phyloP scores from a whole-genome alignment of 2,888 invertebrate genomes.

The Orgyia antiqua region DNA sequence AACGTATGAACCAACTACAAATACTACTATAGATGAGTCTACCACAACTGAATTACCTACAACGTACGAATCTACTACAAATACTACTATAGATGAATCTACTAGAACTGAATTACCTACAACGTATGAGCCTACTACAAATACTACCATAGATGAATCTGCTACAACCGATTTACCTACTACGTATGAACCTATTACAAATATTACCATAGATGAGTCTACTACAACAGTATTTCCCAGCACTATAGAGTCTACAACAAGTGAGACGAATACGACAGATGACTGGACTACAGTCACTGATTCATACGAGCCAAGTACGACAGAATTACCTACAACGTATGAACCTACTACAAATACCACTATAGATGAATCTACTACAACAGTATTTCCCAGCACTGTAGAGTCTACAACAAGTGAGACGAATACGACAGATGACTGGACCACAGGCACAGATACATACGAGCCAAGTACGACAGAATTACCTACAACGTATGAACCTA shows the following conservation, averaged over 20 bases:
- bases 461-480: not conserved
- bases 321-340: too few relatives aligned
- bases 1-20: not conserved
- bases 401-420: constrained; percentile 5
- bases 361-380: not conserved
- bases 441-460: too few relatives aligned
- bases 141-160: constrained; percentile 2
- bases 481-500: constrained; percentile 4
- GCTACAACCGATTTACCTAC: not conserved
- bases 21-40: not conserved
- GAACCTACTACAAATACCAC: too few relatives aligned
- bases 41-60: constrained; percentile 2
- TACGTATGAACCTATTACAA: too few relatives aligned
- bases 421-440: not conserved
- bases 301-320: constrained; percentile 1
- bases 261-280: constrained; percentile 6
- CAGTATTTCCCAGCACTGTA: constrained; percentile 3
- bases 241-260: constrained; percentile 2
- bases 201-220: not conserved
- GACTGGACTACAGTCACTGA: constrained; percentile 1
- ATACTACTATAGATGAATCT: too few relatives aligned
- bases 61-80: constrained; percentile 4
- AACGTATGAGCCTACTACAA: constrained; percentile 1
- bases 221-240: not conserved
- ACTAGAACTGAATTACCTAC: not conserved